Evolutionary conservation across 1,140 invertebrate species (phyloP), one percentile per base, ranked within the genome.

Genomic region (Lepidurus couesii): DNA sequence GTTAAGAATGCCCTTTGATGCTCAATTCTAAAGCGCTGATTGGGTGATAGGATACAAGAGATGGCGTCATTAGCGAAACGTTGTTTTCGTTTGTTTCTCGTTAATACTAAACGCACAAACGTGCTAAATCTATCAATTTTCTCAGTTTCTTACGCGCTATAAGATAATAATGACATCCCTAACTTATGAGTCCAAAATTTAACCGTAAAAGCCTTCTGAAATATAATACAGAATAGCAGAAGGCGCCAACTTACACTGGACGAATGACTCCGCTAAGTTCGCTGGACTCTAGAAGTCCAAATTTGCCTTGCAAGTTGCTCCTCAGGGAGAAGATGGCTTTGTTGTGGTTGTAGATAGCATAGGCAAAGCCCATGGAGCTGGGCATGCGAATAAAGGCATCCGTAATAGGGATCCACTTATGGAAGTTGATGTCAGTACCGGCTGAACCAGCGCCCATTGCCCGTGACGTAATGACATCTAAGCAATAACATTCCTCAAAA

Each of bases 321-420:
- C 78, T 80, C 11, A 80, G 11, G 6, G 73, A 77, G 73, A 73
- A 73, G 26, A 80, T 44, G 26, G 24, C 75, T 26, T 77, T 79
- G 53, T 34, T 21, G 7, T 80, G 76, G 24, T 42, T 76, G 11
- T 74, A 74, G 42, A 74, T 26, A 11, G 43, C 65, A 34, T 77
- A 80, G 45, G 79, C 75, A 2, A 80, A 44, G 47, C 79, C 79
- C 76, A 80, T 78, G 26, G 75, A 73, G n/a, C 75, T 77, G 1
- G 79, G 79, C 1, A 77, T 44, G 21, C 79, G 75, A n/a, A 80
- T 43, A 73, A 73, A 75, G 43, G 24, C 73, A 47, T 80, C 79
- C 7, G 73, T 8, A n/a, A 77, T 16, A 7, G 79, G 79, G 8
- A 77, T 8, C 43, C 73, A 73, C 44, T 77, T 77, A 24, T 77